Conservation (phyloP, 1,140 invertebrate genomes). For the Cardiocondyla obscurior region DNA sequence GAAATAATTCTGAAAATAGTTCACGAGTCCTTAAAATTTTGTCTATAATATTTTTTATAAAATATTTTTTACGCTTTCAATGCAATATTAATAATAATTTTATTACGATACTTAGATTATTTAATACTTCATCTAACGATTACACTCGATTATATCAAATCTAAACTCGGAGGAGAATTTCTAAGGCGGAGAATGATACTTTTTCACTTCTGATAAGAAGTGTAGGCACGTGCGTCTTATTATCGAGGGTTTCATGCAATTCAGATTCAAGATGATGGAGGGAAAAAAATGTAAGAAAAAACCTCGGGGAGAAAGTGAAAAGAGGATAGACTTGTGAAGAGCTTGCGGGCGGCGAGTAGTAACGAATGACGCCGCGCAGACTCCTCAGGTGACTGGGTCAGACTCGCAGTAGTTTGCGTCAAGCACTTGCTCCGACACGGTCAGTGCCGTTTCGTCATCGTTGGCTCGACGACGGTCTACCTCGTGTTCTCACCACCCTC, state of each 20-base stretch:
- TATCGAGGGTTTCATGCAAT: neutral
- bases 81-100: too few species aligned
- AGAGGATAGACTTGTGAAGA: neutral
- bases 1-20: neutral
- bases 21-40: too few species aligned
- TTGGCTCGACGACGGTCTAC: neutral
- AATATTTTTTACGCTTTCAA: too few species aligned
- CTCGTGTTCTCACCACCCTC: neutral
- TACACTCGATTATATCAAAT: too few species aligned
- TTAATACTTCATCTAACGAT: too few species aligned
- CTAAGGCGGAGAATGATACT: neutral
- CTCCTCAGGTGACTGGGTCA: slow-evolving; percentile 17
- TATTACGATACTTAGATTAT: too few species aligned
- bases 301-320: neutral
- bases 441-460: slow-evolving; percentile 56
- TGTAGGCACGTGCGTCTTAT: neutral
- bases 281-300: neutral
- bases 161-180: neutral
- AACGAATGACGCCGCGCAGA: slow-evolving; percentile 35
- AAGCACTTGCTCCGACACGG: slow-evolving; percentile 38
- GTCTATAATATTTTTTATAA: too few species aligned
- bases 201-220: neutral
- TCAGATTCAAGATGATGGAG: neutral
- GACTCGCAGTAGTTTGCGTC: slow-evolving; percentile 43
- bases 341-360: neutral